phyloP scores from a whole-genome alignment of 2,797 vertebrate genomes.

The Oreochromis mossambicus region DNA sequence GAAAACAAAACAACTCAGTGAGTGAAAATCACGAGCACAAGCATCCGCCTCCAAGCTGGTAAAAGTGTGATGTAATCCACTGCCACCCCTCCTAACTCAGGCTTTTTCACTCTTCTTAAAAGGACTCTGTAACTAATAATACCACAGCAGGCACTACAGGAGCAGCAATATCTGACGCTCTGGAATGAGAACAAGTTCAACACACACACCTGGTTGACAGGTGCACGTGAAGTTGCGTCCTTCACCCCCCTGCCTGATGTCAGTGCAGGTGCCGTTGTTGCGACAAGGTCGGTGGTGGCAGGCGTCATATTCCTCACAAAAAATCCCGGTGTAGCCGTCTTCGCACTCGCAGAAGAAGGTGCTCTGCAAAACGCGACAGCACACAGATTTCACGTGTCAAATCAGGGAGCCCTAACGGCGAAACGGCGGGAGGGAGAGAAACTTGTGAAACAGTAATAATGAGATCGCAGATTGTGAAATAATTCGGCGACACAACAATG shows the following conservation, averaged over 20 bases:
- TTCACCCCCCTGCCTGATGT: slow-evolving; percentile 80
- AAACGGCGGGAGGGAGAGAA: neutral
- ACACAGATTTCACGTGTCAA: neutral
- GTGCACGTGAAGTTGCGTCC: slow-evolving; percentile 87
- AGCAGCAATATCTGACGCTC: neutral
- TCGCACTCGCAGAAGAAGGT: slow-evolving; percentile 91
- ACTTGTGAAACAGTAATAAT: slow-evolving; percentile 1
- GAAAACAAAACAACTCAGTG: neutral
- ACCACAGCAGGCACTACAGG: neutral
- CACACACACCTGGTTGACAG: slow-evolving; percentile 82
- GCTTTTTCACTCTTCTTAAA: neutral
- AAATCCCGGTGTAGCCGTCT: slow-evolving; percentile 82
- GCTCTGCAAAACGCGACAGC: slow-evolving; percentile 65
- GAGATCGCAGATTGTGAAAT: slow-evolving; percentile 1
- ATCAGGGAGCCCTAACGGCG: neutral
- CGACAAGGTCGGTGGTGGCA: slow-evolving; percentile 86
- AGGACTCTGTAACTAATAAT: neutral
- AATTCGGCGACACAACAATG: slow-evolving; percentile 2
- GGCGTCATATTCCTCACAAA: slow-evolving; percentile 93
- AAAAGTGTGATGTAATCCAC: neutral
- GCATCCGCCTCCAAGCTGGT: neutral
- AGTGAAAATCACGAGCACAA: neutral
- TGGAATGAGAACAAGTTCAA: neutral
- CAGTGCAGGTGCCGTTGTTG: slow-evolving; percentile 86
- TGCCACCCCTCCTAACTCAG: neutral